A percentile compares a stretch with the other conserved stretches of the same genome.
Conservation (phyloP, 2,888 invertebrate genomes). For the Cantharis rustica region DNA sequence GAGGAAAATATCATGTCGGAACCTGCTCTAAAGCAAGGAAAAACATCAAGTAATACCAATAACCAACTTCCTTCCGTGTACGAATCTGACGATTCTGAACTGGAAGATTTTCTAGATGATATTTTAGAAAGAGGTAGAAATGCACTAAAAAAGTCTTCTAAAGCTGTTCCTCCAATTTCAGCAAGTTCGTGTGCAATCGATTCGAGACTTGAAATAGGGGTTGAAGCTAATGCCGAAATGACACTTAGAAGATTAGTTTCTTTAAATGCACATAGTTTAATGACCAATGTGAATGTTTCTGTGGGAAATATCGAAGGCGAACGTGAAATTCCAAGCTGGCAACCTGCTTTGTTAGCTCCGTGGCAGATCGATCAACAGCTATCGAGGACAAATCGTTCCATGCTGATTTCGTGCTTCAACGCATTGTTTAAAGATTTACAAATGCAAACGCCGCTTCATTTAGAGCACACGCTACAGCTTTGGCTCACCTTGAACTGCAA, state of each 20-base stretch:
- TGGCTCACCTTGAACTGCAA: slow-evolving; percentile 81
- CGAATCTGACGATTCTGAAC: slow-evolving; percentile 82
- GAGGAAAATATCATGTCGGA: slow-evolving; percentile 41
- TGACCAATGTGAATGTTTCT: slow-evolving; percentile 49
- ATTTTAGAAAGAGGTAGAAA: slow-evolving; percentile 65
- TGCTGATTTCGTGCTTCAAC: slow-evolving; percentile 73
- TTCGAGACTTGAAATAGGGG: slow-evolving; percentile 77
- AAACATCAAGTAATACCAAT: slow-evolving; percentile 41
- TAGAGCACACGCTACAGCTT: slow-evolving; percentile 83
- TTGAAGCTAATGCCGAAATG: slow-evolving; percentile 79
- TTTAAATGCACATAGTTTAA: slow-evolving; percentile 45
- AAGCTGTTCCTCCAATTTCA: slow-evolving; percentile 31
- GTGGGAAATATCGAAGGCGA: slow-evolving; percentile 51
- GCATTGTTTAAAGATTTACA: slow-evolving; percentile 70
- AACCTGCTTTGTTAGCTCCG: slow-evolving; percentile 55
- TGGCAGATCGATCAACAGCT: slow-evolving; percentile 59
- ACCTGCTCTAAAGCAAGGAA: slow-evolving; percentile 37
- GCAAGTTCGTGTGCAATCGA: slow-evolving; percentile 71
- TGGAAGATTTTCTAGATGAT: slow-evolving; percentile 77
- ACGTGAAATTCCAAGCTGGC: slow-evolving; percentile 57
- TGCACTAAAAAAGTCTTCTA: slow-evolving; percentile 53
- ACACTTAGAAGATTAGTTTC: slow-evolving; percentile 63
- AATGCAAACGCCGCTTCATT: slow-evolving; percentile 71
- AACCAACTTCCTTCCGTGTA: slow-evolving; percentile 69
- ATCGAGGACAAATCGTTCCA: slow-evolving; percentile 58